Conservation (phyloP, 2,888 invertebrate species). For the Schizaphis graminum region DNA sequence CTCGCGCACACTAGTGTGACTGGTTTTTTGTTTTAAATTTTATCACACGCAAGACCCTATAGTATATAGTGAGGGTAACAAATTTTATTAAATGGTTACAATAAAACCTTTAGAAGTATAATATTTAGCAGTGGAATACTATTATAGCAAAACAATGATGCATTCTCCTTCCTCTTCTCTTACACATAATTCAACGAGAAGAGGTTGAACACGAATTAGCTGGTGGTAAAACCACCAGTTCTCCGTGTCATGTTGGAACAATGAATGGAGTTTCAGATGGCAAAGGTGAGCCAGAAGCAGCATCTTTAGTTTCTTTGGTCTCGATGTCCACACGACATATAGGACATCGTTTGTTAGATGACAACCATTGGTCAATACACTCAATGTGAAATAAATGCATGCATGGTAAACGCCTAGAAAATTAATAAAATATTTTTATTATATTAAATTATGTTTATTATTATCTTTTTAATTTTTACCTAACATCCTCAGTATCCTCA, state of each 20-base stretch:
- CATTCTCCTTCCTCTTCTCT: background rate
- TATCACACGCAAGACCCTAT: conserved; percentile 64
- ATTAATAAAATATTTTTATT: background rate
- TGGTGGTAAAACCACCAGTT: conserved; percentile 62
- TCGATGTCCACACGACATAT: conserved; percentile 94
- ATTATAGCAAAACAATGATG: conserved; percentile 42
- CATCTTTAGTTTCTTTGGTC: conserved; percentile 77
- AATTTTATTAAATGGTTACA: conserved; percentile 53
- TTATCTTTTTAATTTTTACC: conserved; percentile 73
- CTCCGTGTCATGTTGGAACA: conserved; percentile 69
- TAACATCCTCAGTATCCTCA: conserved; percentile 88
- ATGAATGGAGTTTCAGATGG: conserved; percentile 56
- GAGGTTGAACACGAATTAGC: conserved; percentile 56
- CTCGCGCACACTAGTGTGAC: conserved; percentile 61
- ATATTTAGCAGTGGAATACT: conserved; percentile 61
- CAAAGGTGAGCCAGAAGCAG: conserved; percentile 66
- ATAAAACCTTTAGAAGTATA: conserved; percentile 49
- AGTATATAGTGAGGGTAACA: conserved; percentile 64
- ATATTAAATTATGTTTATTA: background rate
- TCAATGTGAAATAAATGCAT: conserved; percentile 95
- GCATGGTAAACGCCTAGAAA: conserved; percentile 84
- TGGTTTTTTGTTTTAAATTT: conserved; percentile 55
- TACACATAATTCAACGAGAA: conserved; percentile 49
- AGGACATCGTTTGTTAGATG: conserved; percentile 92
- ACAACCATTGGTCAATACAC: conserved; percentile 94